A percentile compares a stretch with the other conserved stretches of the same genome.
Conservation (phyloP, 2,113 vertebrate genomes). For the Hylia prasina region DNA sequence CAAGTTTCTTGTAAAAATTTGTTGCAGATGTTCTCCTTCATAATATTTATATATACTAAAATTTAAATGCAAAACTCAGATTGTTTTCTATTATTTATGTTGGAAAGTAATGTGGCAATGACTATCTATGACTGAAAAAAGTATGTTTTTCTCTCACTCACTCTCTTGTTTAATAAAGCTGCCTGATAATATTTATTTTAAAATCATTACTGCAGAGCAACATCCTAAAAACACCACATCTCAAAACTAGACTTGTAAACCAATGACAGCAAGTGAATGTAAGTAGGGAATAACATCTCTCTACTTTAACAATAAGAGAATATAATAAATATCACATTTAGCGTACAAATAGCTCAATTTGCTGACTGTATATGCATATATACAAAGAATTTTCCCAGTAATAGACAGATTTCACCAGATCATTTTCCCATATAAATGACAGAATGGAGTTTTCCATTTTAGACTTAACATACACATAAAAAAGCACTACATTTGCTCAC, state of each 20-base stretch:
- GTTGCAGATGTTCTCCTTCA: neutral
- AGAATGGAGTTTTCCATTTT: neutral
- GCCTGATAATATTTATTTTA: constrained; percentile 14
- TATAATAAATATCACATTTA: constrained; percentile 11
- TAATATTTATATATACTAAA: neutral
- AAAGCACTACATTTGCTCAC: neutral
- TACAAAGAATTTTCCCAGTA: neutral
- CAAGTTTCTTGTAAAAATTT: neutral
- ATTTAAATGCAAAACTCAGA: neutral
- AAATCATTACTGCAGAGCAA: neutral
- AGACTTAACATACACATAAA: neutral
- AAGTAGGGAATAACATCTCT: neutral
- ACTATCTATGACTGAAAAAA: neutral
- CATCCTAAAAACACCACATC: constrained; percentile 7
- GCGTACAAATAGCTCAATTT: neutral
- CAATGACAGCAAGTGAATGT: neutral
- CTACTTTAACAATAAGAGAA: neutral
- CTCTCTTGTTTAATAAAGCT: constrained; percentile 19
- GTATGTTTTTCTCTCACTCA: neutral
- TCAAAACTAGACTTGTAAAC: neutral
- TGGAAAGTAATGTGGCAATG: neutral
- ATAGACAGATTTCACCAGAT: neutral
- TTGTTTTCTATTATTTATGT: neutral
- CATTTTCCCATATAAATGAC: neutral
- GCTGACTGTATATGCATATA: neutral